Conservation (phyloP, 2,113 vertebrate species). For the Glareola pratincola region DNA sequence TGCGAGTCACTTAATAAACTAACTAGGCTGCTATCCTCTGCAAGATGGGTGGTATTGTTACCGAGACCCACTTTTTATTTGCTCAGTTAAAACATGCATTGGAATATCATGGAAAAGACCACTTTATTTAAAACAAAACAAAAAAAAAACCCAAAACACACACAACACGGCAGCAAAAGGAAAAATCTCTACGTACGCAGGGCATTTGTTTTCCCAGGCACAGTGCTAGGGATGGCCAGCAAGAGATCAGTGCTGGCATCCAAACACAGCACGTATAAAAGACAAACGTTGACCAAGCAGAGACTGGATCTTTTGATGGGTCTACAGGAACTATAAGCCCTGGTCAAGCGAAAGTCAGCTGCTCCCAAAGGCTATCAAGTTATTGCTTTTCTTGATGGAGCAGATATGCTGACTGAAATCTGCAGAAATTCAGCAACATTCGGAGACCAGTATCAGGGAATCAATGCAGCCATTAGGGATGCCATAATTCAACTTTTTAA, state of each 20-base stretch:
- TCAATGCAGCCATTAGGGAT: not conserved
- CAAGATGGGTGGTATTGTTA: not conserved
- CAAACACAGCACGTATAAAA: not conserved
- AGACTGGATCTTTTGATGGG: not conserved
- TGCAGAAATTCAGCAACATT: not conserved
- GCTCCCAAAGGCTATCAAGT: not conserved
- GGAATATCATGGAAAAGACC: not conserved
- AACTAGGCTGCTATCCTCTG: not conserved
- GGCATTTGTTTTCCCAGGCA: not conserved
- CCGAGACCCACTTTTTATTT: not conserved
- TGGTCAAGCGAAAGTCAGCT: not conserved
- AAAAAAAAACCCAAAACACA: too few species aligned
- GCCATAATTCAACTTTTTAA: not conserved
- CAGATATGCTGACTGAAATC: not conserved
- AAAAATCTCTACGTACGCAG: not conserved
- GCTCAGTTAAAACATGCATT: not conserved
- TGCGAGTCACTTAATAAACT: not conserved
- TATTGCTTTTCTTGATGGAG: not conserved
- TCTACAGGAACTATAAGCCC: not conserved
- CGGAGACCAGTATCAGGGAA: not conserved
- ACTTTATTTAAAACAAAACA: not conserved
- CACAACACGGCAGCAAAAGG: not conserved
- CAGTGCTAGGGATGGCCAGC: rapidly evolving
- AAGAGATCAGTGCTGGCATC: not conserved
- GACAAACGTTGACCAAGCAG: not conserved